phyloP scores from a whole-genome alignment of 2,113 vertebrate genomes.

The Phalacrocorax aristotelis region DNA sequence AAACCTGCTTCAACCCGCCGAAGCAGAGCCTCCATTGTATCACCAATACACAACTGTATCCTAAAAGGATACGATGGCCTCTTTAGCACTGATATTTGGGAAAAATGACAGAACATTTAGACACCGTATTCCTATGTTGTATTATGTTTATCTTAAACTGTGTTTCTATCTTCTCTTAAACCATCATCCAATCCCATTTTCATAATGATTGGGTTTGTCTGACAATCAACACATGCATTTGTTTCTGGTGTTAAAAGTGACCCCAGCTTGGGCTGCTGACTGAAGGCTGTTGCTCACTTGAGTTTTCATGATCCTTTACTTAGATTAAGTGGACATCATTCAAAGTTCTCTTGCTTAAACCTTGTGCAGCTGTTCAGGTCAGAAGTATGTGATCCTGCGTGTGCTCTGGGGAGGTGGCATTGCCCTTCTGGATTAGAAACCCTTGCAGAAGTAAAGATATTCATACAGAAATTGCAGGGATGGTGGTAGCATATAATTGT shows the following conservation, averaged over 20 bases:
- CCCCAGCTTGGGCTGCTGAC: too few relatives aligned
- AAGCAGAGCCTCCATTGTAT: not conserved
- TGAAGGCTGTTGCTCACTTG: not conserved
- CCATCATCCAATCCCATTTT: not conserved
- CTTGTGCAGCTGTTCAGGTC: not conserved
- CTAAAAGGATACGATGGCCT: not conserved
- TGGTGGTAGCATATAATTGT: not conserved
- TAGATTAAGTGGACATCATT: not conserved
- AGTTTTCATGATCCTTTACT: not conserved
- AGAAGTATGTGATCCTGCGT: rapidly evolving
- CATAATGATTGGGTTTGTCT: not conserved
- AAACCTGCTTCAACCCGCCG: rapidly evolving
- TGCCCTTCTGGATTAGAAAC: rapidly evolving
- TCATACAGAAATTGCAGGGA: not conserved
- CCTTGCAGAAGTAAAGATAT: not conserved
- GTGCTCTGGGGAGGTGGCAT: rapidly evolving
- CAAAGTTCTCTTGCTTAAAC: rapidly evolving
- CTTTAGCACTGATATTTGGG: rapidly evolving
- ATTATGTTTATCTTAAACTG: not conserved
- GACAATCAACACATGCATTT: rapidly evolving
- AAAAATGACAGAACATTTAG: not conserved
- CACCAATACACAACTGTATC: not conserved
- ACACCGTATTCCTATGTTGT: not conserved
- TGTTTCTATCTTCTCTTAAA: not conserved
- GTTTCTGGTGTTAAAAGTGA: not conserved